Conservation (phyloP, 2,113 vertebrate genomes). For the Emydura subglobosa region DNA sequence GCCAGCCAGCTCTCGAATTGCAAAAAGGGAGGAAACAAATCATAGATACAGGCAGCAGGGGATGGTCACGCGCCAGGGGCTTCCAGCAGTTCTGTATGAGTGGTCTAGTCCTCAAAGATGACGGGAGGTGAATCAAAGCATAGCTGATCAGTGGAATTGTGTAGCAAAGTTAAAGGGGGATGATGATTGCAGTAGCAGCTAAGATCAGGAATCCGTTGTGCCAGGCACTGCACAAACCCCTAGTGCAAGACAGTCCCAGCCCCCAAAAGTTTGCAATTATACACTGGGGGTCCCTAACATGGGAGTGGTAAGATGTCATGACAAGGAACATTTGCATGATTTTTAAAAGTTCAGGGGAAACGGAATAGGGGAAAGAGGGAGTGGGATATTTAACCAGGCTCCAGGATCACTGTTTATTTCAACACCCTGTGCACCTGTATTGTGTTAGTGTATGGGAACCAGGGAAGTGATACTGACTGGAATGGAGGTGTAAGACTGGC, state of each 20-base stretch:
- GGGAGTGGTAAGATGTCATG: not conserved
- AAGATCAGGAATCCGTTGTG: not conserved
- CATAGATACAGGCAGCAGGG: not conserved
- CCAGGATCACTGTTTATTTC: not conserved
- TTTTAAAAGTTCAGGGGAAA: not conserved
- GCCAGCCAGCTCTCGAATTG: not conserved
- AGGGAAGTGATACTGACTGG: not conserved
- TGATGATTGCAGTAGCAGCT: not conserved
- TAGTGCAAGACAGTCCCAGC: not conserved
- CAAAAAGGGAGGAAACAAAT: not conserved
- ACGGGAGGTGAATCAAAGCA: not conserved
- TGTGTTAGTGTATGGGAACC: not conserved
- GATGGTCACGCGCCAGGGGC: not conserved
- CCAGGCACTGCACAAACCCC: not conserved
- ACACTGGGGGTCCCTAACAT: not conserved
- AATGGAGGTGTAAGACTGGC: not conserved
- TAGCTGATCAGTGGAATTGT: not conserved
- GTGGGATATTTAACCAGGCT: not conserved
- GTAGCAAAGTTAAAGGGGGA: not conserved
- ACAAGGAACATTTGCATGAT: too few species aligned
- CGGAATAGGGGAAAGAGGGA: too few species aligned
- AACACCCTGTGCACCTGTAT: not conserved
- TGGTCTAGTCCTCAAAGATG: not conserved
- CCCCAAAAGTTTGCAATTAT: not conserved
- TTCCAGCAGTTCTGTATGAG: not conserved